These are phyloP conservation scores for Liodrosophila aerea DNA, from an alignment of 2,888 invertebrate genomes.

Conservation along the genomic window DNA sequence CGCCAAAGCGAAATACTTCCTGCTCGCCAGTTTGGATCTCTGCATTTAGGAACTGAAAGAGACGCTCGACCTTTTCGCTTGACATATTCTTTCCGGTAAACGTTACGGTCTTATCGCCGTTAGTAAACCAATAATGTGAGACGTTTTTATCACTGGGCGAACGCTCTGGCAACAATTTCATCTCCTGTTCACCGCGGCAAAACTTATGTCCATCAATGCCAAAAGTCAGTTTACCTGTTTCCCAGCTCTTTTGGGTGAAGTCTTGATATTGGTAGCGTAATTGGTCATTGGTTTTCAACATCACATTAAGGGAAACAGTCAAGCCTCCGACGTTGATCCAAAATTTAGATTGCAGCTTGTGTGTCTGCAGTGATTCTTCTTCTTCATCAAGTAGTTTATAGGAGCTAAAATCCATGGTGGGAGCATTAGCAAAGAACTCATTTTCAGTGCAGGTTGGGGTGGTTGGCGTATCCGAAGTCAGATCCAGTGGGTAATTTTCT, in stretches of 20 bases:
- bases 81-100: slow-evolving; percentile 74
- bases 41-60: slow-evolving; percentile 69
- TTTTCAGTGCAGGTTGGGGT: slow-evolving; percentile 56
- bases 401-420: slow-evolving; percentile 59
- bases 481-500: slow-evolving; percentile 70
- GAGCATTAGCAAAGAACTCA: slow-evolving; percentile 64
- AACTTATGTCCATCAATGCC: slow-evolving; percentile 79
- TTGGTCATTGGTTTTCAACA: slow-evolving; percentile 55
- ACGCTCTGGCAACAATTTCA: slow-evolving; percentile 38
- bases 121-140: slow-evolving; percentile 81
- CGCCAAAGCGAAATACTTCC: slow-evolving; percentile 73
- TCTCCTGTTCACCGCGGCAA: slow-evolving; percentile 15
- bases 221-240: slow-evolving; percentile 70
- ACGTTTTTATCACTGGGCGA: slow-evolving; percentile 53
- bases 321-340: slow-evolving; percentile 77
- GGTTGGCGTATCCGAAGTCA: slow-evolving; percentile 27
- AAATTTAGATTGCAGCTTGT: slow-evolving; percentile 59
- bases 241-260: slow-evolving; percentile 75
- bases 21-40: slow-evolving; percentile 37
- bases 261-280: slow-evolving; percentile 75
- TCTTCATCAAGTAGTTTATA: slow-evolving; percentile 35
- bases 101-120: slow-evolving; percentile 75
- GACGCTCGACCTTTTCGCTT: slow-evolving; percentile 65
- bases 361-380: neutral
- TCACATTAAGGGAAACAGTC: slow-evolving; percentile 68